Conservation (phyloP, 1,140 invertebrate genomes). For the Rhyzopertha dominica region DNA sequence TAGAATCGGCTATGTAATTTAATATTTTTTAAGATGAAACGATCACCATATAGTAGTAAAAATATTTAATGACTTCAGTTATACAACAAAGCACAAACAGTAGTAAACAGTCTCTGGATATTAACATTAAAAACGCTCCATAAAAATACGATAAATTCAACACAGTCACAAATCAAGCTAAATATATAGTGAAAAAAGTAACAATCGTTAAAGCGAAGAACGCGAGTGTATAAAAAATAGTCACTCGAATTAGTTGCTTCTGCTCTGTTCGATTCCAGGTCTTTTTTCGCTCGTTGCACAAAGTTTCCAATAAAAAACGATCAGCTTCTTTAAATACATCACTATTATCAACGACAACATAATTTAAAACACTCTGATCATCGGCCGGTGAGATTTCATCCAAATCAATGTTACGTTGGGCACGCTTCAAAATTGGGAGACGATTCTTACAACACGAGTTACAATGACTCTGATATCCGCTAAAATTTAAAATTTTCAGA, state of each 20-base stretch:
- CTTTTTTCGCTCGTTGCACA: conserved; percentile 32
- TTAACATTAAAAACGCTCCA: too few species aligned
- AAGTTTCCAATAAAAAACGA: conserved; percentile 45
- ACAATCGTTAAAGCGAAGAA: conserved; percentile 49
- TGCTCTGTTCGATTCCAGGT: conserved; percentile 42
- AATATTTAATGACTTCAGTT: too few species aligned
- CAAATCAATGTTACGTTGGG: conserved; percentile 25
- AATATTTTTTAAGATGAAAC: too few species aligned
- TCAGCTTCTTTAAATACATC: conserved; percentile 36
- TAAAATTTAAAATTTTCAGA: neutral
- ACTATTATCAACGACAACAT: neutral
- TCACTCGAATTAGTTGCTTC: conserved; percentile 48
- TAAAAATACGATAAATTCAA: too few species aligned
- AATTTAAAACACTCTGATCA: conserved; percentile 17
- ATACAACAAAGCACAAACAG: too few species aligned
- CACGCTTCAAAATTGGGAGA: conserved; percentile 4
- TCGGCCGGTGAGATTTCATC: conserved; percentile 39
- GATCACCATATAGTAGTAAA: too few species aligned
- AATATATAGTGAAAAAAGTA: conserved; percentile 53
- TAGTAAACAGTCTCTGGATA: too few species aligned
- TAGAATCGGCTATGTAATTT: too few species aligned
- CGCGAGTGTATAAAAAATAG: conserved; percentile 49
- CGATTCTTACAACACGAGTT: neutral
- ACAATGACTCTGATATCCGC: conserved; percentile 2
- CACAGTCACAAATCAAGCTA: conserved; percentile 43